Evolutionary conservation across 2,888 invertebrate species (phyloP).

Genomic region (Drosophila bunnanda): DNA sequence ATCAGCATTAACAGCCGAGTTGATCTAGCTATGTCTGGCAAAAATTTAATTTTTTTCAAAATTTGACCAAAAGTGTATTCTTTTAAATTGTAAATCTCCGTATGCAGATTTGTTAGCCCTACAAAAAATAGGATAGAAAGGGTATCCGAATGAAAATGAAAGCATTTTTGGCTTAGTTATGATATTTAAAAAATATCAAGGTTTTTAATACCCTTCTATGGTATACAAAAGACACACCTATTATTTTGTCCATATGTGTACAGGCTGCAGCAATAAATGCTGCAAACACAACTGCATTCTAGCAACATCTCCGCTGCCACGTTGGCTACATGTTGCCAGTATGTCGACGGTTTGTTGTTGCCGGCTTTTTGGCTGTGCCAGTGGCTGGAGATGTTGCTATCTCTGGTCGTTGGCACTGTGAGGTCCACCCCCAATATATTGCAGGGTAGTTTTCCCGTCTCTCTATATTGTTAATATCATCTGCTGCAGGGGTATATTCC

Average conservation of each 20-base stretch:
- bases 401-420: slow-evolving; percentile 63
- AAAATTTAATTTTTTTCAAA: too few relatives aligned
- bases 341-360: slow-evolving; percentile 64
- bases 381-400: slow-evolving; percentile 28
- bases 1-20: too few relatives aligned
- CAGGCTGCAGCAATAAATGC: slow-evolving; percentile 46
- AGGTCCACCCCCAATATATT: slow-evolving; percentile 35
- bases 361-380: slow-evolving; percentile 68
- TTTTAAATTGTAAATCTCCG: too few relatives aligned
- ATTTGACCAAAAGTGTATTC: too few relatives aligned
- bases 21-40: too few relatives aligned
- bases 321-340: slow-evolving; percentile 57
- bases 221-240: not conserved
- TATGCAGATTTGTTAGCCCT: too few relatives aligned
- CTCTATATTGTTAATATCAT: slow-evolving; percentile 20
- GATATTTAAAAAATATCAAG: too few relatives aligned
- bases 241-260: not conserved
- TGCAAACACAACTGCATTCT: slow-evolving; percentile 13
- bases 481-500: slow-evolving; percentile 10
- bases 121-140: too few relatives aligned
- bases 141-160: too few relatives aligned
- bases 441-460: slow-evolving; percentile 69
- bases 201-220: too few relatives aligned
- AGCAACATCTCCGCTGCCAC: slow-evolving; percentile 12
- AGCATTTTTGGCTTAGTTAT: too few relatives aligned